Percentiles rank a stretch among this genome's conserved stretches.
These are phyloP conservation scores for Drosophila bunnanda DNA, from an alignment of 2,888 invertebrate species.

Conservation along the genomic window DNA sequence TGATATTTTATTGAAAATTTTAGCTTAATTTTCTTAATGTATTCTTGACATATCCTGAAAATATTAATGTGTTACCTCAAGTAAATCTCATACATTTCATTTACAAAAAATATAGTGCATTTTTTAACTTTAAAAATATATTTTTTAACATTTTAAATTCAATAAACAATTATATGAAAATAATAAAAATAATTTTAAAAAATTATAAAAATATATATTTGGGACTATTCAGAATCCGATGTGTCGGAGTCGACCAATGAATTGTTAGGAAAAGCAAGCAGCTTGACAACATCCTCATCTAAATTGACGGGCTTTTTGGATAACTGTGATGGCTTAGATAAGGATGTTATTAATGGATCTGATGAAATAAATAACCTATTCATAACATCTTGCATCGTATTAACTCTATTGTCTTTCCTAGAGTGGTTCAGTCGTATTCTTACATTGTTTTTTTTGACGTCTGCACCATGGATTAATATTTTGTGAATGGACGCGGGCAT, in stretches of 20 bases:
- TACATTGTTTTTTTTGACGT: neutral
- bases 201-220: neutral
- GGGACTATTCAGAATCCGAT: neutral
- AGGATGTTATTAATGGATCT: neutral
- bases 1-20: too few species aligned
- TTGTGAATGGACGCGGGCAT: neutral
- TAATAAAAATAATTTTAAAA: neutral
- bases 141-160: neutral
- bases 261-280: neutral
- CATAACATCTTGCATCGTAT: slow-evolving; percentile 3
- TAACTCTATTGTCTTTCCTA: neutral
- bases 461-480: slow-evolving; percentile 1
- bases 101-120: too few species aligned
- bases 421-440: neutral
- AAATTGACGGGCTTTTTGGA: neutral
- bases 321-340: neutral
- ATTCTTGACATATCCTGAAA: too few species aligned
- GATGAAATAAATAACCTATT: slow-evolving; percentile 1
- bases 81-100: too few species aligned
- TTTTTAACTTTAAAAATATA: neutral
- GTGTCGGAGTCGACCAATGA: neutral
- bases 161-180: neutral
- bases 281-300: too few species aligned
- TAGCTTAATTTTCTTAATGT: too few species aligned
- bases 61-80: too few species aligned